phyloP scores from a whole-genome alignment of 1,140 invertebrate genomes.

The Cephus cinctus region DNA sequence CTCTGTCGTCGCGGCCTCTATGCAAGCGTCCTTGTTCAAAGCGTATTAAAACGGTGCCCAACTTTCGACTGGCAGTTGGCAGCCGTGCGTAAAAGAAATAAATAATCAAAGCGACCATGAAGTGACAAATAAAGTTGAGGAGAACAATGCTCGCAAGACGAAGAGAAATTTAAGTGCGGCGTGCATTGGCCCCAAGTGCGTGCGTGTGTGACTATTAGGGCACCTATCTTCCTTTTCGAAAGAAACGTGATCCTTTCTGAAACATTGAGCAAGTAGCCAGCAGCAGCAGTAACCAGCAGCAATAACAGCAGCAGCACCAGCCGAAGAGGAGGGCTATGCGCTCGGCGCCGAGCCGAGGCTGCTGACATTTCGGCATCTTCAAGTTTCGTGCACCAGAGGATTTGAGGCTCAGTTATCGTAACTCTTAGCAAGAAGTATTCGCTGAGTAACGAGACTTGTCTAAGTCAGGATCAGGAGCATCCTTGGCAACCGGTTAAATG shows the following conservation, averaged over 20 bases:
- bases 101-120: constrained; percentile 56
- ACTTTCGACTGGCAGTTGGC: constrained; percentile 45
- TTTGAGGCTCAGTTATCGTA: too few relatives aligned
- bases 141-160: constrained; percentile 46
- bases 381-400: constrained; percentile 17
- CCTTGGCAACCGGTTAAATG: constrained; percentile 1
- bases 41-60: constrained; percentile 29
- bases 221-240: constrained; percentile 3
- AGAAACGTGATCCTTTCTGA: neutral
- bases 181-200: constrained; percentile 20
- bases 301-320: neutral
- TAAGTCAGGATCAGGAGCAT: neutral
- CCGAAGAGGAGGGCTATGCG: constrained; percentile 28
- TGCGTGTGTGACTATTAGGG: neutral
- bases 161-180: constrained; percentile 29
- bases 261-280: constrained; percentile 20
- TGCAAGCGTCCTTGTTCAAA: constrained; percentile 17
- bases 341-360: constrained; percentile 24
- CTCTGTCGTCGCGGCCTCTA: constrained; percentile 8
- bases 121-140: constrained; percentile 55
- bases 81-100: constrained; percentile 54
- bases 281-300: constrained; percentile 11
- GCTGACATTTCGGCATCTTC: constrained; percentile 35
- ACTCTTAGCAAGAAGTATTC: too few relatives aligned
- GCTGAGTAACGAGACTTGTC: constrained; percentile 20